A percentile compares a stretch with the other conserved stretches of the same genome.
Conservation (phyloP, 64 coral and sea anemone species). For the Porites australiensis region DNA sequence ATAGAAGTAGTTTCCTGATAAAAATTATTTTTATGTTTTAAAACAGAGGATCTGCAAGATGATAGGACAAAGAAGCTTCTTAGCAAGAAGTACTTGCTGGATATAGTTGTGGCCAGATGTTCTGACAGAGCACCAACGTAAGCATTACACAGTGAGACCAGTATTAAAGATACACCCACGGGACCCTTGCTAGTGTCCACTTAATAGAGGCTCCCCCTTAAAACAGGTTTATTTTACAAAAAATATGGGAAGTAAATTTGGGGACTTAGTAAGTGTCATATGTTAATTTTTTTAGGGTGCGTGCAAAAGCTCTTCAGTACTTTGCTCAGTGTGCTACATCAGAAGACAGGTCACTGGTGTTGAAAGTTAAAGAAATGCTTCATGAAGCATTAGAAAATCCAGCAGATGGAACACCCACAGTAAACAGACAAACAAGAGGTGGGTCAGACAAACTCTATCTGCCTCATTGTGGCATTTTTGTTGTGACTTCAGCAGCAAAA, state of each 20-base stretch:
- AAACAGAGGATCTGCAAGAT: conserved; percentile 24
- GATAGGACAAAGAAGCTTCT: conserved; percentile 49
- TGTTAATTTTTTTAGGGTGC: conserved; percentile 68
- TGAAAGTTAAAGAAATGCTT: conserved; percentile 70
- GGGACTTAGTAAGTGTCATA: no score
- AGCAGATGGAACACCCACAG: conserved; percentile 17
- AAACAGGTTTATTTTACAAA: no score
- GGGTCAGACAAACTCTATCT: neutral
- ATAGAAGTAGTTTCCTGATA: no score
- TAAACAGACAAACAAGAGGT: conserved; percentile 25
- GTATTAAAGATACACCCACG: no score
- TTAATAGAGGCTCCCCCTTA: no score
- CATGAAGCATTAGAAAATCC: conserved; percentile 60
- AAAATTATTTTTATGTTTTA: neutral
- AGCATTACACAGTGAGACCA: neutral
- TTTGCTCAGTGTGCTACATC: conserved; percentile 87
- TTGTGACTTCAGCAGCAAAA: no score
- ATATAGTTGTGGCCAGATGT: conserved; percentile 79
- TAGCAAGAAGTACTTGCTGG: conserved; percentile 74
- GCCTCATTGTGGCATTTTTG: no score
- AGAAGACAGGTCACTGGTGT: conserved; percentile 40
- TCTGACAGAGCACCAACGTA: conserved; percentile 98
- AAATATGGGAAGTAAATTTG: no score
- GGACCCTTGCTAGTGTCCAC: no score
- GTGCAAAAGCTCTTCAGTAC: conserved; percentile 88